Evolutionary conservation across 2,888 invertebrate species (phyloP), one percentile per base, ranked within the genome.

Genomic region (Arenicola marina): DNA sequence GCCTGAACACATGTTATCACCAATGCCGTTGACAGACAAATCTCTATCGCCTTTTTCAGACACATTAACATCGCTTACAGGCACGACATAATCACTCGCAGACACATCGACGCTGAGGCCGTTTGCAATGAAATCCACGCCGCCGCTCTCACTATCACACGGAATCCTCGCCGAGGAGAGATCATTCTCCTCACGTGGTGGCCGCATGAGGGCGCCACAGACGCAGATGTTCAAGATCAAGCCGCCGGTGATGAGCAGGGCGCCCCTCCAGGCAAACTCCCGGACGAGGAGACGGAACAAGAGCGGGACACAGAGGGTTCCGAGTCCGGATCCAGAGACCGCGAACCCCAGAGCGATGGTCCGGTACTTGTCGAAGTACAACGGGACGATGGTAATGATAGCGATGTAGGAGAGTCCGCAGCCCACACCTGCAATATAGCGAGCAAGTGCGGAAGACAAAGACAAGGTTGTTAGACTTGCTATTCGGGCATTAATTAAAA

Each of bases 281-380:
- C 73, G 62, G n/a, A 68, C 70, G 4, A 75, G 56, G 48, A 45
- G 56, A 3, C 74, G 68, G 28, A 75, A 74, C 4, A 76, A 4
- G 0, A 72, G 69, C 1, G 76, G 76, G 38, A 68, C 74, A 2
- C 72, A 29, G 54, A 75, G 72, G 53, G 73, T 73, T 1, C 76
- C 76, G 48, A 76, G 51, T 3, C 76, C 76, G 4, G 70, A 68
- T 2, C 76, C 76, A 2, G 74, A 70, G 4, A 70, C 71, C 0
- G 75, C 73, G 11, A 76, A 65, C 3, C 75, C 76, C 0, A 73
- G 63, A 4, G 76, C 76, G 0, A 75, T 51, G 11, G 71, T 65
- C 24, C 74, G 62, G 29, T 62, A 62, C 51, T 69, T 66, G 28
- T 71, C 69, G 53, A 77, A 77, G 63, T 74, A 76, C 53, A 62